Conservation (phyloP, 2,113 vertebrate species). For the Mobula birostris region DNA sequence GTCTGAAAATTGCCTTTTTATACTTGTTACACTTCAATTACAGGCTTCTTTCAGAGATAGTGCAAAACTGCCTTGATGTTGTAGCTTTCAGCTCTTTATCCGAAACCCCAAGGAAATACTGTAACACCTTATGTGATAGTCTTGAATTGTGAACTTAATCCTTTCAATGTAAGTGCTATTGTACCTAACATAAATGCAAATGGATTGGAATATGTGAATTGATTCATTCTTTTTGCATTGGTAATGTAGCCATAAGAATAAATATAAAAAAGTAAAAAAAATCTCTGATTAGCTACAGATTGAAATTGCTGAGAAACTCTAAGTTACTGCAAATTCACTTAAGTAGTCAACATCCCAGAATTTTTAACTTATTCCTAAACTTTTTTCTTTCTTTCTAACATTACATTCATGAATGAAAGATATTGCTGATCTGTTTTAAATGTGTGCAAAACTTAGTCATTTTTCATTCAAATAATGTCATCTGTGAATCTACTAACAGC, state of each 20-base stretch:
- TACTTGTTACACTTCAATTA: neutral
- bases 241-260: neutral
- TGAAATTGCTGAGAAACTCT: neutral
- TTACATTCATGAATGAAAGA: constrained; percentile 1
- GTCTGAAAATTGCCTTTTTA: neutral
- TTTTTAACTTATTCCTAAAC: no score
- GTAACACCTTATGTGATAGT: neutral
- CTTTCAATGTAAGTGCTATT: neutral
- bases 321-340: neutral
- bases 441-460: neutral
- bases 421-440: neutral
- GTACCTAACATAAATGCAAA: neutral
- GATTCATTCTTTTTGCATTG: neutral
- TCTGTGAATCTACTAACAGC: constrained; percentile 28
- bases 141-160: neutral
- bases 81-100: neutral
- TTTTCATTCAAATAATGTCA: constrained; percentile 35
- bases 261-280: neutral
- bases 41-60: neutral
- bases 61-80: neutral
- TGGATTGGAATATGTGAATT: neutral
- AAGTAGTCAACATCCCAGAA: no score
- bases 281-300: neutral
- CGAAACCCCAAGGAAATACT: neutral
- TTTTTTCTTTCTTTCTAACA: neutral